Conservation (phyloP, 2,113 vertebrate genomes). For the Eptesicus fuscus region DNA sequence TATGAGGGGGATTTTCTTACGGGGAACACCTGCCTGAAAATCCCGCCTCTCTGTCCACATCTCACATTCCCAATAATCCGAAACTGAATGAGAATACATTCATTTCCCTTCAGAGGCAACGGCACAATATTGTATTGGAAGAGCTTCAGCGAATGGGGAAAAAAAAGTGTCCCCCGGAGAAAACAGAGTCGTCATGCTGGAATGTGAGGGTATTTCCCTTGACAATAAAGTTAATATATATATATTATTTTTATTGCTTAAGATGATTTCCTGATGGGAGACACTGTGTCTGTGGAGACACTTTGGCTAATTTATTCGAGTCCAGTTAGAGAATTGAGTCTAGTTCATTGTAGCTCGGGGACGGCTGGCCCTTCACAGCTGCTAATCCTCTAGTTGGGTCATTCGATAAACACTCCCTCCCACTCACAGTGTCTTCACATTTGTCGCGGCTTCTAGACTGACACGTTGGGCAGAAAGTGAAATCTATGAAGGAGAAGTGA, state of each 20-base stretch:
- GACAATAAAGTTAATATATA: conserved; percentile 59
- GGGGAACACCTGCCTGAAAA: conserved; percentile 33
- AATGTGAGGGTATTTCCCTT: conserved; percentile 57
- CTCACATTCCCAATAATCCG: conserved; percentile 45
- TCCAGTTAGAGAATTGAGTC: background rate
- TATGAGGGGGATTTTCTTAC: conserved; percentile 22
- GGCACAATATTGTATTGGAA: conserved; percentile 37
- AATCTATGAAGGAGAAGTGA: background rate
- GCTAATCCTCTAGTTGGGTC: background rate
- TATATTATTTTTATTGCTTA: conserved; percentile 30
- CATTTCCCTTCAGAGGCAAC: conserved; percentile 50
- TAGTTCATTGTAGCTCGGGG: background rate
- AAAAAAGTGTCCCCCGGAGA: conserved; percentile 21
- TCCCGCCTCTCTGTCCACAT: background rate
- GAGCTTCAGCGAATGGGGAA: conserved; percentile 23
- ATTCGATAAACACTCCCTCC: background rate
- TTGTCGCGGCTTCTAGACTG: background rate
- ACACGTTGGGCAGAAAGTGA: background rate
- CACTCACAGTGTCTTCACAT: background rate
- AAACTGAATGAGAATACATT: conserved; percentile 38
- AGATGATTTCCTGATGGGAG: conserved; percentile 45
- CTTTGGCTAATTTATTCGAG: conserved; percentile 35
- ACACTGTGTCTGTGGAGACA: background rate
- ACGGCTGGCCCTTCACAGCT: background rate
- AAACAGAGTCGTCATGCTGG: conserved; percentile 23